These are phyloP conservation scores for Nemoura dubitans DNA, from an alignment of 2,888 invertebrate genomes.

Conservation along the genomic window DNA sequence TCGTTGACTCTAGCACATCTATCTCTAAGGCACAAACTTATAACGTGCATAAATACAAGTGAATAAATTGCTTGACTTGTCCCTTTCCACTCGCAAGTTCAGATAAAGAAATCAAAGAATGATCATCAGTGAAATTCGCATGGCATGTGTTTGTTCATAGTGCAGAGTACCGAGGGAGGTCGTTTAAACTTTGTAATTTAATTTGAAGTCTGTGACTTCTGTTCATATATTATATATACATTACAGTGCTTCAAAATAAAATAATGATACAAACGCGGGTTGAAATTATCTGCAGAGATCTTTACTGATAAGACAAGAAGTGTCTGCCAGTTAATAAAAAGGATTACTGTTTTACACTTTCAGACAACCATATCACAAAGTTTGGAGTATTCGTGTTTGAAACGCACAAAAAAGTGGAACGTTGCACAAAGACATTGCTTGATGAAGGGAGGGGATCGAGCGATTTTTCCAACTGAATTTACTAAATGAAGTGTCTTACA, in stretches of 20 bases:
- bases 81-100: background rate
- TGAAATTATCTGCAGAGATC: background rate
- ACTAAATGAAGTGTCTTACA: constrained; percentile 45
- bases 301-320: constrained; percentile 17
- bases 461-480: constrained; percentile 22
- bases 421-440: background rate
- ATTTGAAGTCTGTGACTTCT: background rate
- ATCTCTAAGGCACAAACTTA: too few relatives aligned
- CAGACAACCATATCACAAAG: constrained; percentile 9
- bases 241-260: background rate
- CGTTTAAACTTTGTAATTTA: background rate
- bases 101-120: background rate
- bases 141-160: background rate
- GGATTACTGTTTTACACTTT: constrained; percentile 16
- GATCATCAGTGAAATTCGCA: background rate
- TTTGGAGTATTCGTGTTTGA: too few relatives aligned
- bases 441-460: background rate
- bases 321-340: constrained; percentile 27
- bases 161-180: background rate
- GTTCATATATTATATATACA: background rate
- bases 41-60: too few relatives aligned
- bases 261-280: background rate
- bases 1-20: background rate
- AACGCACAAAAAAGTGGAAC: constrained; percentile 10
- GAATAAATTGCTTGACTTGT: background rate